These are phyloP conservation scores for Collichthys lucidus DNA, from an alignment of 2,113 vertebrate genomes.

Conservation along the genomic window DNA sequence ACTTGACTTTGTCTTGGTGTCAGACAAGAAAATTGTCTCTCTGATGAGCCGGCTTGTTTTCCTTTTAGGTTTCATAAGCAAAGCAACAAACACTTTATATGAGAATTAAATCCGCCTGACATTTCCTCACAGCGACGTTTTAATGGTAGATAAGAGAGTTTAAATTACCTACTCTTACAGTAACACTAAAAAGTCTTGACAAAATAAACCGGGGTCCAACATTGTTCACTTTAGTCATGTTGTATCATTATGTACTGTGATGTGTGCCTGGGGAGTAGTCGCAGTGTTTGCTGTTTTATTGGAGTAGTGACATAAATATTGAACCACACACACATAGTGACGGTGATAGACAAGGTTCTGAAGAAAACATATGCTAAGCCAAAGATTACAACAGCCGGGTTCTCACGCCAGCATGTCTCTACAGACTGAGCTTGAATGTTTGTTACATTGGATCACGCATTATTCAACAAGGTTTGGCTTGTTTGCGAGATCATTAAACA, in stretches of 20 bases:
- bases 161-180: constrained; percentile 6
- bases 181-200: constrained; percentile 24
- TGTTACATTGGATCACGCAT: constrained; percentile 43
- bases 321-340: constrained; percentile 24
- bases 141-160: not conserved
- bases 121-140: constrained; percentile 18
- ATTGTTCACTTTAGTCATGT: constrained; percentile 15
- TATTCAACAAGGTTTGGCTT: constrained; percentile 50
- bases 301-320: constrained; percentile 56
- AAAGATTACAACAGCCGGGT: constrained; percentile 73
- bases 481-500: constrained; percentile 27
- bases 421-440: constrained; percentile 45
- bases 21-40: constrained; percentile 27
- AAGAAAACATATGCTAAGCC: constrained; percentile 60
- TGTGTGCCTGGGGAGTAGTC: constrained; percentile 27
- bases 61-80: not conserved
- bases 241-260: constrained; percentile 32
- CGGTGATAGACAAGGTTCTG: constrained; percentile 50
- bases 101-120: constrained; percentile 10
- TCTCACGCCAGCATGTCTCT: constrained; percentile 77
- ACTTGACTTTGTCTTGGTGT: not conserved
- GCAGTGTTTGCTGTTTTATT: constrained; percentile 53
- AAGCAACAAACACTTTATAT: constrained; percentile 16
- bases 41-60: constrained; percentile 12
- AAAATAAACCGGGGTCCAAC: constrained; percentile 39